phyloP scores from a whole-genome alignment of 2,113 vertebrate genomes.

The Sapajus apella region DNA sequence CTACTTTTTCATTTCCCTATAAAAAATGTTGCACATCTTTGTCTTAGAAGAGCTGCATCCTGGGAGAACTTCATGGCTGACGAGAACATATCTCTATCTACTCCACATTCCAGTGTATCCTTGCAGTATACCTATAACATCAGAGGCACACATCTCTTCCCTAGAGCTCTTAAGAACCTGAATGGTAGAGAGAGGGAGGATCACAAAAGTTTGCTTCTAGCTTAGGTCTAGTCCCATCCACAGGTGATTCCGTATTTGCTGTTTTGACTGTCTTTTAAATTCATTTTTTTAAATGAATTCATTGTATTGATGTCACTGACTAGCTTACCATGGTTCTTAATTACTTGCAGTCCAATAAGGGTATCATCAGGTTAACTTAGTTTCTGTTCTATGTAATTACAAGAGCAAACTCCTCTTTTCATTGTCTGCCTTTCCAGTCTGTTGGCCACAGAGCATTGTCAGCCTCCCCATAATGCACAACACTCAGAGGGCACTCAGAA shows the following conservation, averaged over 20 bases:
- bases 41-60: neutral
- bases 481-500: neutral
- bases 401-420: neutral
- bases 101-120: neutral
- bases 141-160: neutral
- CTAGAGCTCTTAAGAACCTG: neutral
- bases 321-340: neutral
- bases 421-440: neutral
- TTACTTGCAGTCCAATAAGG: neutral
- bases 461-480: neutral
- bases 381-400: neutral
- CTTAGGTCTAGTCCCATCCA: neutral
- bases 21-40: neutral
- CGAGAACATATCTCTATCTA: neutral
- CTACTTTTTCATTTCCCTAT: neutral
- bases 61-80: neutral
- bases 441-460: neutral
- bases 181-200: neutral
- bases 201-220: neutral
- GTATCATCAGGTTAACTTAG: neutral
- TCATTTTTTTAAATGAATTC: neutral
- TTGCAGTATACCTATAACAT: neutral
- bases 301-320: constrained; percentile 13
- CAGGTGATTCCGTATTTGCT: neutral
- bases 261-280: neutral